Percentiles rank a stretch among this genome's conserved stretches.
Evolutionary conservation across 2,797 vertebrate species (phyloP).

Genomic region (Microchirus variegatus): DNA sequence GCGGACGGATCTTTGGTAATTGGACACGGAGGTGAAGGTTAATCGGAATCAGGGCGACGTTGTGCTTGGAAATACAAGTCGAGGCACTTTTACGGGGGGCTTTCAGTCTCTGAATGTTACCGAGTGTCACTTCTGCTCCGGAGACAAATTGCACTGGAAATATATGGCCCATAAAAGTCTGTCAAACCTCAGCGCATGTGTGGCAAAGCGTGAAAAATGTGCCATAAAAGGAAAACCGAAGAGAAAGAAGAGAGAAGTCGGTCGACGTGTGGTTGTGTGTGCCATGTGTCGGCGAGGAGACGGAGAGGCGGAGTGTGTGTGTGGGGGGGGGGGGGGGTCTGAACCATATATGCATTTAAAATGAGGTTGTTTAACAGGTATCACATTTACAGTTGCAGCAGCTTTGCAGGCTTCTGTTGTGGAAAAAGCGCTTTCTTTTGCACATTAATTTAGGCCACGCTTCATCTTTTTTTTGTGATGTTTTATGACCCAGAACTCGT

Average conservation of each 20-base stretch:
- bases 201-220: conserved; percentile 72
- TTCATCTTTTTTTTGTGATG: conserved; percentile 56
- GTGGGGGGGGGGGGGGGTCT: too few relatives aligned
- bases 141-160: conserved; percentile 83
- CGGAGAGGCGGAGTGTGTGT: conserved; percentile 8
- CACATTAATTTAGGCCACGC: conserved; percentile 29
- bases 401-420: conserved; percentile 21
- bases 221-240: conserved; percentile 53
- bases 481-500: conserved; percentile 58
- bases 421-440: conserved; percentile 15
- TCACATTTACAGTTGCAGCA: conserved; percentile 17
- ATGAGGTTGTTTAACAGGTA: conserved; percentile 38
- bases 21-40: conserved; percentile 44
- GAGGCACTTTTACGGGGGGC: conserved; percentile 63
- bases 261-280: conserved; percentile 47
- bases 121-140: conserved; percentile 72
- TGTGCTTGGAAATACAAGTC: conserved; percentile 61
- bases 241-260: conserved; percentile 30
- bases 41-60: conserved; percentile 50
- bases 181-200: conserved; percentile 76
- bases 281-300: conserved; percentile 42
- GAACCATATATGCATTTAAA: conserved; percentile 37
- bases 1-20: conserved; percentile 30
- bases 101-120: conserved; percentile 75
- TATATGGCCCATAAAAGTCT: conserved; percentile 81